Evolutionary conservation across 2,888 invertebrate genomes (phyloP), one percentile per base, ranked within the genome.

Genomic region (Allygus modestus): DNA sequence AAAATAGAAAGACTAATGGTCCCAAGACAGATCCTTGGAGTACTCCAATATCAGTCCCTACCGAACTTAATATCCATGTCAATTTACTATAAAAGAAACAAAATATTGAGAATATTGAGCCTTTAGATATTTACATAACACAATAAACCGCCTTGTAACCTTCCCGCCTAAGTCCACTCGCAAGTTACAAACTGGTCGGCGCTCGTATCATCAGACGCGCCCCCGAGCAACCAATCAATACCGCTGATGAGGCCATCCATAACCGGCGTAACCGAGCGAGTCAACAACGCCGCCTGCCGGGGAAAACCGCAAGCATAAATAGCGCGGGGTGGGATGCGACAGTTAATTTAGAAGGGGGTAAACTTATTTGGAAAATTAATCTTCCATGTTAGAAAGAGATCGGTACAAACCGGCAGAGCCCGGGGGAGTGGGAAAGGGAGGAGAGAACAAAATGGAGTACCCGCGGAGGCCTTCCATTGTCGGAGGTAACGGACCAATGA

Each of bases 371-470:
- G 79, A 79, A 79, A 79, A 79, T 79, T 58, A 54, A 79, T 79
- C 58, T 79, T 37, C 58, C 58, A 37, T 58, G 79, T 79, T 79
- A 37, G 58, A 58, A 79, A 79, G 79, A 37, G 58, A 79, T 77
- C 28, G 77, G 37, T 51, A 58, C 28, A 11, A 58, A 37, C 46
- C 33, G 26, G 51, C 28, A 31, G 58, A n/a, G 37, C 31, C 26
- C 26, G 7, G 37, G 58, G 54, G 58, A 9, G 23, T 17, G 17
- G 75, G 46, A 23, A 51, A 28, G 82, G 71, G 69, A 69, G 65
- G 83, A 58, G 54, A 23, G 61, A 73, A 83, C 83, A 83, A 83
- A 83, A 83, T 83, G 83, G 83, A 83, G 83, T 46, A 1, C 12
- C 11, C 43, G 82, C 51, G 28, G 43, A 43, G 12, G 71, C 83